Evolutionary conservation across 2,888 invertebrate species (phyloP), one percentile per base, ranked within the genome.

Genomic region (Agriotes lineatus): DNA sequence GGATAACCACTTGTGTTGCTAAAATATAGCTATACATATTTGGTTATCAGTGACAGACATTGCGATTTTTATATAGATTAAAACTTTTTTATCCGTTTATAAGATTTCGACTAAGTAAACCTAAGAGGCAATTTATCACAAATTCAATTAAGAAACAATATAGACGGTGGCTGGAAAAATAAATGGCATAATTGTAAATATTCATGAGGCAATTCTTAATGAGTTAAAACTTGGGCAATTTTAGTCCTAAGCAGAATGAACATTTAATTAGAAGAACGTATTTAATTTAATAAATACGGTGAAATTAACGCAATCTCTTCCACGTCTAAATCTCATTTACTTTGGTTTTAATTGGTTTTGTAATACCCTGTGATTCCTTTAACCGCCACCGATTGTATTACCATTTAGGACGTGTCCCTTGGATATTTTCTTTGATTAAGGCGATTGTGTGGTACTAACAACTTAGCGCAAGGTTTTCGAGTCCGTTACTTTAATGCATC

Each of bases 91-190:
- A n/a, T 16, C 1, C 12, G 6, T 39, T 39, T 39, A 39, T 12
- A 39, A 39, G 1, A 48, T 30, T 33, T 16, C 30, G 16, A 10
- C n/a, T 14, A 33, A 9, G 18, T 52, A 30, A 30, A 18, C 16
- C 5, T 52, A 52, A 52, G 16, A 75, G 75, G 76, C 75, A 74
- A 72, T 61, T 61, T 50, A 61, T 61, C 50, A 61, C 33, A 61
- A 61, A 61, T 61, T 59, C 50, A 61, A 63, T 63, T 56, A 54
- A 16, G 39, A 54, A 63, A 42, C 54, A 56, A 63, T 54, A 54
- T 30, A 50, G 42, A 19, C 45, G 20, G 45, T 37, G 57, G 35
- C 48, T 37, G 44, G 39, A 50, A 58, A 57, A 57, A 64, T 58
- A 64, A 57, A 64, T 22, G 57, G 58, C 45, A 58, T 39, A 48